Evolutionary conservation across 2,888 invertebrate species (phyloP), one percentile per base, ranked within the genome.

Genomic region (Drosophila koepferae): DNA sequence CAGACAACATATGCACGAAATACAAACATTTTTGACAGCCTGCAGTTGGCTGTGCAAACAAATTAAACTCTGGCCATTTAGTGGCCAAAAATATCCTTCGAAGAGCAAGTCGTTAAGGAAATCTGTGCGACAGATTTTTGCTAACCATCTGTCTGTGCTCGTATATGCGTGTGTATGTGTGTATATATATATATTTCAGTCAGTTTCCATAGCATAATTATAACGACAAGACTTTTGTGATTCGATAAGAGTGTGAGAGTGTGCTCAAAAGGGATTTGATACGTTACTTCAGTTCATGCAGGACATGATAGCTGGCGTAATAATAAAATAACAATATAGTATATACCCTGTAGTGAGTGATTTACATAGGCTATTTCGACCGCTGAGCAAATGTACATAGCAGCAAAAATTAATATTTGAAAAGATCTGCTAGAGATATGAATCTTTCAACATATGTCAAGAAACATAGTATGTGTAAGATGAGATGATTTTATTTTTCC

Each of bases 81-180:
- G 40, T 70, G 62, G 44, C 65, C 58, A 72, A 58, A 66, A 63
- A 63, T 60, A 76, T 63, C 51, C 63, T 40, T 55, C 9, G 31
- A 28, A 6, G 48, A 14, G 58, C 78, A 69, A 70, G 88, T 85
- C 85, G 85, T 85, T 85, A 88, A 86, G 86, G 72, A 85, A 85
- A 83, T 74, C 83, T 85, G 85, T 88, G 80, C 68, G 61, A 66
- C 77, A 78, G 49, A 64, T 64, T 54, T 69, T 68, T 53, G 58
- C 64, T 56, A 36, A 28, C 38, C 58, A 62, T 51, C 34, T 44
- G 48, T 56, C 51, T 64, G 59, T 49, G 54, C 46, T 38, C 53
- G 28, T 28, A 9, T 5, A 2, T 53, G 20, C 14, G 14, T 14
- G 4, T 16, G 0, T 53, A 7, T 14, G 14, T 53, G 7, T 14